A percentile compares a stretch with the other conserved stretches of the same genome.
phyloP scores from a whole-genome alignment of 2,797 vertebrate genomes.

The Novumbra hubbsi region DNA sequence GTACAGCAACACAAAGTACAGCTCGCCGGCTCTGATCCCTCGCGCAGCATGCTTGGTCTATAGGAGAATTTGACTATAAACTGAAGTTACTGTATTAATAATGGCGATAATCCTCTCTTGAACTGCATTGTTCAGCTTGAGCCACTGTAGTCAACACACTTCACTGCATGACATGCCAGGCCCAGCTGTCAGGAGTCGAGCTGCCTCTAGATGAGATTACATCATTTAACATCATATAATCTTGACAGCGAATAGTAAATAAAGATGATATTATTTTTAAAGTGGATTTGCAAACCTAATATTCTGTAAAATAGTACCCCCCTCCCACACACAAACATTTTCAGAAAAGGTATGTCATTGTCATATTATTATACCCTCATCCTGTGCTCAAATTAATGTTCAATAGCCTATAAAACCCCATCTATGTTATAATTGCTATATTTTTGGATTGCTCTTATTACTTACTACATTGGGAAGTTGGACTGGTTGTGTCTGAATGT shows the following conservation, averaged over 20 bases:
- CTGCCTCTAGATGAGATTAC: constrained; percentile 25
- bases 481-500: no score
- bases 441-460: no score
- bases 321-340: background rate
- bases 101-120: background rate
- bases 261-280: constrained; percentile 26
- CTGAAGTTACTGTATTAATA: background rate
- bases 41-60: constrained; percentile 49
- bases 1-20: constrained; percentile 77
- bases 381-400: no score
- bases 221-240: constrained; percentile 49
- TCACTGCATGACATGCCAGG: background rate
- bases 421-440: no score
- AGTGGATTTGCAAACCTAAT: constrained; percentile 1
- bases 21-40: constrained; percentile 38
- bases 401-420: no score
- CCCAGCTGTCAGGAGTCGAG: background rate
- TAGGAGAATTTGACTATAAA: background rate
- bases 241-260: constrained; percentile 55
- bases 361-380: background rate
- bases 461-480: no score
- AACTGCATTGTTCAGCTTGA: background rate
- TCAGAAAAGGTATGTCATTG: background rate
- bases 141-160: background rate
- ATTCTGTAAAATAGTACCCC: background rate